Evolutionary conservation across 92 coral and sea anemone genomes (phyloP).

Genomic region (Epizoanthus scotinus): DNA sequence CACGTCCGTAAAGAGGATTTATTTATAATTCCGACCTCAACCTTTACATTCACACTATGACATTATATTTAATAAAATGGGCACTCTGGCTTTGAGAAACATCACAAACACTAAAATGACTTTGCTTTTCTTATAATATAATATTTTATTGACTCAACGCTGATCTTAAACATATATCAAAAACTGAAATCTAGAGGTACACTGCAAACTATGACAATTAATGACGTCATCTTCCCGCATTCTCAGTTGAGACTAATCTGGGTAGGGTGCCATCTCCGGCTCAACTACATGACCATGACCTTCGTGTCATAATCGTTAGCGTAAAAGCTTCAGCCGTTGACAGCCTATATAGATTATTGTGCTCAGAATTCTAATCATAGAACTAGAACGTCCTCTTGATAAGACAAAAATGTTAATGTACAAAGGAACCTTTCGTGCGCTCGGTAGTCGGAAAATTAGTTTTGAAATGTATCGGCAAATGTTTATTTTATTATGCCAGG

Average conservation of each 20-base stretch:
- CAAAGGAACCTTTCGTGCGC: neutral
- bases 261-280: slow-evolving; percentile 1
- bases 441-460: too few relatives aligned
- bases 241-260: neutral
- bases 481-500: neutral
- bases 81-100: neutral
- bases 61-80: neutral
- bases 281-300: neutral
- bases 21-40: neutral
- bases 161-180: neutral
- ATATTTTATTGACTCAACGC: neutral
- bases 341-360: slow-evolving; percentile 25
- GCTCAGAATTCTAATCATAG: neutral
- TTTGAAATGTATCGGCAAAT: neutral
- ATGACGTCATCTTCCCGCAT: neutral
- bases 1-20: neutral
- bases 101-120: neutral
- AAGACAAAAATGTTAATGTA: neutral
- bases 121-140: too few relatives aligned
- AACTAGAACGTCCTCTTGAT: neutral
- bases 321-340: slow-evolving; percentile 9
- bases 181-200: neutral
- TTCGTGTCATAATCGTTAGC: neutral
- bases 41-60: neutral
- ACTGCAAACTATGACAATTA: neutral